Evolutionary conservation across 2,888 invertebrate genomes (phyloP).

Genomic region (Dioctria linearis): DNA sequence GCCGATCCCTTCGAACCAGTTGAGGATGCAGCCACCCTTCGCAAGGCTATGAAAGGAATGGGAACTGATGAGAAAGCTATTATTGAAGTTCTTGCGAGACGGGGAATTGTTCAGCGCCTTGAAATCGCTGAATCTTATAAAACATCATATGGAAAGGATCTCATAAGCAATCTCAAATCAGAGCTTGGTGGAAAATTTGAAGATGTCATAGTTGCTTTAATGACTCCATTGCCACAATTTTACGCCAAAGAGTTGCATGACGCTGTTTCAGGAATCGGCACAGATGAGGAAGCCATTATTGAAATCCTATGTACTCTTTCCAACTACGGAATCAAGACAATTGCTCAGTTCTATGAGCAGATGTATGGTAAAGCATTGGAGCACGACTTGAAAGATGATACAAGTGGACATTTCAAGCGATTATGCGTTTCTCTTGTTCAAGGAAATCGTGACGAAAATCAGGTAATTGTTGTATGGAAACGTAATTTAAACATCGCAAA

Average conservation of each 20-base stretch:
- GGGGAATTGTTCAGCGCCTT: constrained; percentile 91
- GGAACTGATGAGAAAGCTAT: constrained; percentile 94
- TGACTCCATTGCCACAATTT: constrained; percentile 92
- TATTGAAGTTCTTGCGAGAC: constrained; percentile 88
- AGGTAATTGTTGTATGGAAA: constrained; percentile 60
- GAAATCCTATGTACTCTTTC: constrained; percentile 94
- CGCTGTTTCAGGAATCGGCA: constrained; percentile 89
- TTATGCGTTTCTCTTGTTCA: constrained; percentile 89
- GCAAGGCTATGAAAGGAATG: constrained; percentile 94
- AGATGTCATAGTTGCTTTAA: constrained; percentile 89
- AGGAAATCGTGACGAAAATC: constrained; percentile 93
- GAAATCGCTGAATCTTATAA: constrained; percentile 94
- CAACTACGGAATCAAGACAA: constrained; percentile 90
- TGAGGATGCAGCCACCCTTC: constrained; percentile 86
- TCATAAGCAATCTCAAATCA: constrained; percentile 88
- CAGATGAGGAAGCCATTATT: constrained; percentile 91
- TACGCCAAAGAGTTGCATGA: constrained; percentile 92
- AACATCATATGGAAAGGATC: constrained; percentile 90
- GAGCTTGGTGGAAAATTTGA: constrained; percentile 92
- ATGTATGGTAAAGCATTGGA: constrained; percentile 88
- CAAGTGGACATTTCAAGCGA: constrained; percentile 95
- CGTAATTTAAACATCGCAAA: not conserved
- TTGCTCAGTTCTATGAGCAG: constrained; percentile 87
- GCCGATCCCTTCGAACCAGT: constrained; percentile 89
- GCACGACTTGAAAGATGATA: constrained; percentile 90